phyloP scores from a whole-genome alignment of 2,797 vertebrate genomes.

The Spinibarbus caldwelli region DNA sequence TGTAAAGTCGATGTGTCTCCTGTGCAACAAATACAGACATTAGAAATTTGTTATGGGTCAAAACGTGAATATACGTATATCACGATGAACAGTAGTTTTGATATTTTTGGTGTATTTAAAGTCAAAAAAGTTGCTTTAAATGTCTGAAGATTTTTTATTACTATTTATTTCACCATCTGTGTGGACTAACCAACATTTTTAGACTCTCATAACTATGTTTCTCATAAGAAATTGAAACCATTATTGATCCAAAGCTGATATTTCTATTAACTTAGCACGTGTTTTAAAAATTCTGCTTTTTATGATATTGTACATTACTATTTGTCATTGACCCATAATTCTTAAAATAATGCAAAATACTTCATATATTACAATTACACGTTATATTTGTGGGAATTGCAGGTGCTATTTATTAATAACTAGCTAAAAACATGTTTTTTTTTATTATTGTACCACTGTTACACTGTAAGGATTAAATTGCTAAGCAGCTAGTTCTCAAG shows the following conservation, averaged over 20 bases:
- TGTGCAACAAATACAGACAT: conserved; percentile 58
- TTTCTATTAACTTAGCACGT: neutral
- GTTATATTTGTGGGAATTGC: neutral
- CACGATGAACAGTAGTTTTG: neutral
- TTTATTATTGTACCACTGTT: neutral
- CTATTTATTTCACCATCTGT: neutral
- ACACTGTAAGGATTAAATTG: neutral
- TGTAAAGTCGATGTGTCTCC: conserved; percentile 92
- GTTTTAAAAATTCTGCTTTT: neutral
- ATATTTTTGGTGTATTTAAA: neutral
- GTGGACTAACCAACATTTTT: neutral
- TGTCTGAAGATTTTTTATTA: neutral
- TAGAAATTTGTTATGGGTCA: neutral
- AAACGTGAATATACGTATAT: neutral
- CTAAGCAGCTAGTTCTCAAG: neutral
- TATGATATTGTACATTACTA: neutral
- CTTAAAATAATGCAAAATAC: neutral
- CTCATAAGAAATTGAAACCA: neutral
- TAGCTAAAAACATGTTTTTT: neutral
- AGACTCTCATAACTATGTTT: neutral
- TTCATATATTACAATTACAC: neutral
- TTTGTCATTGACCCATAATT: neutral
- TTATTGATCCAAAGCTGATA: neutral
- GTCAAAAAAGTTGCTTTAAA: too few species aligned
- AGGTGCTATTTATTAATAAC: neutral